These are phyloP conservation scores for Metallyticus violacea DNA, from an alignment of 2,888 invertebrate genomes.

Conservation along the genomic window DNA sequence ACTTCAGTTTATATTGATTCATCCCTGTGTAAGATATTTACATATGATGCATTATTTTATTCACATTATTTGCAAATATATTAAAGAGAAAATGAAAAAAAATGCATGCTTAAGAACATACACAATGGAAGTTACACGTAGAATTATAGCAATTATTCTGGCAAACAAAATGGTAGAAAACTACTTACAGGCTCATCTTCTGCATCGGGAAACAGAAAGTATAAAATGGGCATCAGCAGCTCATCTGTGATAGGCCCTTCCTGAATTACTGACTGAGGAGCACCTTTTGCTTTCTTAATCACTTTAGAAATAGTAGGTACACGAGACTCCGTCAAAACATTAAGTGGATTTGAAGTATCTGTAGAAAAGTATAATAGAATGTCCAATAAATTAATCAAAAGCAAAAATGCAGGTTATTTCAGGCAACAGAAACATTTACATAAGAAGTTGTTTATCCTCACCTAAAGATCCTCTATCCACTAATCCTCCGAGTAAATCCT, in stretches of 20 bases:
- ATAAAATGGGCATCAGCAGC: conserved; percentile 70
- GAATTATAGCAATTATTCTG: too few relatives aligned
- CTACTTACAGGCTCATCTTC: conserved; percentile 56
- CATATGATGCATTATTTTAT: too few relatives aligned
- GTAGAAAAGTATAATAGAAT: conserved; percentile 20
- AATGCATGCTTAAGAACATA: too few relatives aligned
- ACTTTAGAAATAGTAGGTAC: conserved; percentile 62
- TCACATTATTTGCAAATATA: too few relatives aligned
- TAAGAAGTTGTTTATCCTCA: too few relatives aligned
- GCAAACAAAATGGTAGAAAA: too few relatives aligned
- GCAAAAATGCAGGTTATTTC: not conserved
- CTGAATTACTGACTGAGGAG: conserved; percentile 48
- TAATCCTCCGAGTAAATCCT: conserved; percentile 57
- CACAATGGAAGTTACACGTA: too few relatives aligned
- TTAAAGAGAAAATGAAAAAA: too few relatives aligned
- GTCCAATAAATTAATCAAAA: not conserved
- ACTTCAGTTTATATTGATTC: too few relatives aligned
- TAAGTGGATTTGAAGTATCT: conserved; percentile 51
- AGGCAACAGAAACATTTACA: too few relatives aligned
- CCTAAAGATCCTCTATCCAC: conserved; percentile 36
- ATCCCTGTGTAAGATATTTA: too few relatives aligned
- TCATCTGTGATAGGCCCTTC: conserved; percentile 77
- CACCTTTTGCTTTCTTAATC: conserved; percentile 53
- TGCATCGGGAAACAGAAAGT: conserved; percentile 87
- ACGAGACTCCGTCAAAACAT: conserved; percentile 73